Evolutionary conservation across 23 tunicate species (phyloP), one percentile per base, ranked within the genome.

Genomic region (Aplidium turbinatum): DNA sequence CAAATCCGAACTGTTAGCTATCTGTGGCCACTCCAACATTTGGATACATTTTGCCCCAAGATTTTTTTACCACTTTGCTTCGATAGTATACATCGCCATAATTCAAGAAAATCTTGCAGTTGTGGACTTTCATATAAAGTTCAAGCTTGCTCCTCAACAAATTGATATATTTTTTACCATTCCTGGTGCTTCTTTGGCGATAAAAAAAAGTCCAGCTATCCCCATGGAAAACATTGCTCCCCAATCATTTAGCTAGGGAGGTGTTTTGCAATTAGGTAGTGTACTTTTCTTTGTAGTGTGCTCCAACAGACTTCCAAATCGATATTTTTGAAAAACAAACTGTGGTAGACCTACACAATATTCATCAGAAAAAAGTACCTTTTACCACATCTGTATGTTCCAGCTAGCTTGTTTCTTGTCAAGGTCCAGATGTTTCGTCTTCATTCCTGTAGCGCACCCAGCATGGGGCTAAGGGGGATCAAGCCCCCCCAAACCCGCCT

Each of bases 1-100:
- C 30, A 70, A 34, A 47, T 70, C 58, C 34, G 76, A 58, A 47
- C 76, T 70, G 76, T 70, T 70, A 21, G 36, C 58, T 11, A n/a
- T n/a, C n/a, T n/a, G n/a, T 21, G 76, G 76, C 58, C 33, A 70
- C 58, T 70, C 76, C 76, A 70, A 47, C 76, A 25, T 47, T 70
- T 47, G 76, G 58, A 70, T 47, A 70, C 20, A 46, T 46, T 47
- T 70, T 70, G 58, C 58, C 47, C 76, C 76, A 47, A 47, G 72
- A 66, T 35, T 36, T 70, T 47, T 70, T 70, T 28, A 70, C 76
- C 58, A 27, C 58, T 58, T 47, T 47, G 58, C 58, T 70, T 47
- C 58, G 58, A 70, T 70, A 58, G 47, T 58, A 70, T 47, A 58
- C 58, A 70, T 33, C 76, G 25, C 50, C 72, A 65, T 65, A 48